Conservation (phyloP, 2,113 vertebrate genomes). For the Dolichallabes microphthalmus region DNA sequence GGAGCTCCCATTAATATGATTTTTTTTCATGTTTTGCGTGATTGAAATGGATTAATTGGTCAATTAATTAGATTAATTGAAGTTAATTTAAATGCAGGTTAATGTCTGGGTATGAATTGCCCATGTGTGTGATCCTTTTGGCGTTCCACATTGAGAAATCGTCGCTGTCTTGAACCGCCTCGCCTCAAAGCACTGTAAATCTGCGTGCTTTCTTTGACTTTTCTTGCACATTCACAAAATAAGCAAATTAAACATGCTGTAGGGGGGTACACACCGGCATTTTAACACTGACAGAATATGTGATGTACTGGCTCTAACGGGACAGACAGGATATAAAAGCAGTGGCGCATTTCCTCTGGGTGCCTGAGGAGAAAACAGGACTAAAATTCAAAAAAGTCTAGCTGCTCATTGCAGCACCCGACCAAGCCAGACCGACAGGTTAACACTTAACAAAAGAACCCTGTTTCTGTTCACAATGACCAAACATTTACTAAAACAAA, state of each 20-base stretch:
- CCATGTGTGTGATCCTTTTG: background rate
- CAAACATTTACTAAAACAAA: background rate
- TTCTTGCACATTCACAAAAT: background rate
- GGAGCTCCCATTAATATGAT: background rate
- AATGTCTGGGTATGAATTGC: background rate
- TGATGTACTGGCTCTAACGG: background rate
- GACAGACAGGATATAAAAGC: background rate
- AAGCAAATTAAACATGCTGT: background rate
- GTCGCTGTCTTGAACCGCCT: background rate
- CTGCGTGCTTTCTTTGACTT: background rate
- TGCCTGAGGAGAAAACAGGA: background rate
- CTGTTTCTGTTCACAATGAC: background rate
- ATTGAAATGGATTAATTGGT: background rate
- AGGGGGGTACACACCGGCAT: too few species aligned
- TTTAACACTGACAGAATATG: background rate
- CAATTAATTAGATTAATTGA: too few species aligned
- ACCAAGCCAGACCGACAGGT: conserved; percentile 31
- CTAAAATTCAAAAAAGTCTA: background rate
- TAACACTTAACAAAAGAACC: background rate
- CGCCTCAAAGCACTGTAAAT: background rate
- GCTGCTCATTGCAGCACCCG: background rate
- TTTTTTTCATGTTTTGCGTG: background rate
- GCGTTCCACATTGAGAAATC: background rate
- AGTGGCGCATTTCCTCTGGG: background rate
- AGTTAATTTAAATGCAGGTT: background rate